These are phyloP conservation scores for Hippocampus mohnikei DNA, from an alignment of 2,113 vertebrate species.

Conservation along the genomic window DNA sequence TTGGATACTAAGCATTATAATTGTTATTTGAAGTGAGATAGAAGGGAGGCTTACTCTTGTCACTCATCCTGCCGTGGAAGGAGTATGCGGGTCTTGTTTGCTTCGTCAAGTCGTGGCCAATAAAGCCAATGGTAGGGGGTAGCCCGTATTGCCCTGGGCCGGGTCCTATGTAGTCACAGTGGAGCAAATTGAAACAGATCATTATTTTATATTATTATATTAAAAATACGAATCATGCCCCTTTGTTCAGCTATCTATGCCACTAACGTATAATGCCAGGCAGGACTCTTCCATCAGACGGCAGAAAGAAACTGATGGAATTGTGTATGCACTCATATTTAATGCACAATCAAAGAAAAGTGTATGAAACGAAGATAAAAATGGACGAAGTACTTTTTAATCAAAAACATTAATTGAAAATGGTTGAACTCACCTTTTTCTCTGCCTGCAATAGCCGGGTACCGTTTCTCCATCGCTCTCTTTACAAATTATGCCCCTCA, in stretches of 20 bases:
- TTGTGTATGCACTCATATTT: too few species aligned
- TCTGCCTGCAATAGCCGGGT: slow-evolving; percentile 63
- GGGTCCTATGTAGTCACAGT: slow-evolving; percentile 62
- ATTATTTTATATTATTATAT: not conserved
- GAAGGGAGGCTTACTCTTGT: slow-evolving; percentile 61
- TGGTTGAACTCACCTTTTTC: slow-evolving; percentile 61
- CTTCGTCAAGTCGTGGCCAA: slow-evolving; percentile 79
- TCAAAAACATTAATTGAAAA: not conserved
- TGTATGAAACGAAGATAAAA: not conserved
- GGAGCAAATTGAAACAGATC: not conserved
- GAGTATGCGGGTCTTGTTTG: slow-evolving; percentile 73
- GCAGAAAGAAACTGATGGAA: not conserved
- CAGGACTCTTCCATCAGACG: too few species aligned
- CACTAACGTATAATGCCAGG: too few species aligned
- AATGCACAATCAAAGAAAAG: too few species aligned
- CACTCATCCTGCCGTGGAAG: slow-evolving; percentile 65
- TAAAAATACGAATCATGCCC: too few species aligned
- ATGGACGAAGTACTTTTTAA: not conserved
- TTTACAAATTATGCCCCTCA: not conserved
- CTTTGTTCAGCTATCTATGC: too few species aligned
- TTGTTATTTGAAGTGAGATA: not conserved
- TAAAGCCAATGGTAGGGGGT: slow-evolving; percentile 75
- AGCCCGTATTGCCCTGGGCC: slow-evolving; percentile 75
- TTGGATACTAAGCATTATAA: not conserved
- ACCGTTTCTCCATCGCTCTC: slow-evolving; percentile 57